Evolutionary conservation across 2,113 vertebrate genomes (phyloP), one percentile per base, ranked within the genome.

Genomic region (Erinaceus europaeus): DNA sequence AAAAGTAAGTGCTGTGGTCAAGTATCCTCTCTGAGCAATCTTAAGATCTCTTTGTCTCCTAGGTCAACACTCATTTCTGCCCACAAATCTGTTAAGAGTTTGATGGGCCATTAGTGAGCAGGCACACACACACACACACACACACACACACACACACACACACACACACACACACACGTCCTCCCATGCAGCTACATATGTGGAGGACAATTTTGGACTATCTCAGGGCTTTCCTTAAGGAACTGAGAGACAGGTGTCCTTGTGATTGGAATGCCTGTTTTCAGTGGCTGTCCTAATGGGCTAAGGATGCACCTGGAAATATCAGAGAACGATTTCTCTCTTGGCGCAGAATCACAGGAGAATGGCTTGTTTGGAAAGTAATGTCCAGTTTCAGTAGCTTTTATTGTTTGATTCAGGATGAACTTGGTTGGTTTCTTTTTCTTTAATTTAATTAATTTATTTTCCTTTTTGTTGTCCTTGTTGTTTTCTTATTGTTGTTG

Each of bases 241-340:
- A 50, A 34, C 61, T 25, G 8, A 2, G 48, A 46, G 15, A 20
- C 21, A n/a, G 20, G 29, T 23, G 36, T 38, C 15, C 23, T 21
- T 0, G 0, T 18, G 18, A 57, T 88, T 50, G 42, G 53, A 80
- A 75, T 84, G 50, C 55, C 65, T 74, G 32, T 64, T 68, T 13
- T 48, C 65, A 8, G 32, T 6, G 85, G 17, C 27, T 38, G 44
- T 89, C 94, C 91, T 97, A 95, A 97, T 96, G 96, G 96, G 89
- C 23, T 9, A 23, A 68, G 86, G 83, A 52, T 74, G 2, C 18
- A 83, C 89, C 86, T 96, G 90, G 90, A 96, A 97, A 96, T 96
- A 96, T 95, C 96, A 96, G 44, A 0, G 93, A 34, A 89, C 95
- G 96, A 97, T 97, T 96, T 96, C 93, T 96, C 90, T 95, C 57